Evolutionary conservation across 2,113 vertebrate genomes (phyloP), one percentile per base, ranked within the genome.

Genomic region (Halcyon malimbica): DNA sequence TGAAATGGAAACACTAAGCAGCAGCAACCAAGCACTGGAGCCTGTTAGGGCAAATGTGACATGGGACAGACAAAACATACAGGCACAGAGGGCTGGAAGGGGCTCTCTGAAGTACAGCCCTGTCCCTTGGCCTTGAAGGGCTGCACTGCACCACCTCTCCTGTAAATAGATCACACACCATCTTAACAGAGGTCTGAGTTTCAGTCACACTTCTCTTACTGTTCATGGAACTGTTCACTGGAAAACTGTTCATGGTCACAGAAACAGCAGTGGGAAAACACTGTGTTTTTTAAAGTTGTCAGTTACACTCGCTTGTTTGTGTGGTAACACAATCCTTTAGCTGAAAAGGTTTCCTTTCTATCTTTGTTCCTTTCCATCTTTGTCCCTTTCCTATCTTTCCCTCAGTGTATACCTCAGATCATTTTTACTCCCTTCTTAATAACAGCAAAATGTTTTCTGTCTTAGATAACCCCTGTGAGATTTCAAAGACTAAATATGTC

Each of bases 51-150:
- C 33, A 70, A 57, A 53, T 0, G 0, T 35, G 69, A 64, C 13
- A 21, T 0, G 0, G 87, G 82, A 65, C 82, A 94, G 68, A 11
- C 46, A n/a, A 50, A 80, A 62, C 0, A 1, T 2, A 5, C 33
- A 68, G 64, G 53, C 44, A 41, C 9, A 18, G n/a, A 53, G 46
- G 25, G 85, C 35, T 86, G 86, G 33, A 64, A 81, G 23, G 54
- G 41, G 54, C 21, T 44, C 39, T 63, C 82, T 2, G 1, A 71
- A 75, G 53, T 7, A 25, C 21, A 46, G 37, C 28, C 31, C 21
- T 33, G 53, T 28, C 78, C 53, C 76, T 76, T 0, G 0, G 64
- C 81, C 28, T 53, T 0, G 53, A 50, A 53, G 31, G 65, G 56
- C 28, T 63, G 37, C 11, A 8, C 18, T 19, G 57, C 53, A 78